These are phyloP conservation scores for Beaufortia kweichowensis DNA, from an alignment of 2,113 vertebrate species.

Conservation along the genomic window DNA sequence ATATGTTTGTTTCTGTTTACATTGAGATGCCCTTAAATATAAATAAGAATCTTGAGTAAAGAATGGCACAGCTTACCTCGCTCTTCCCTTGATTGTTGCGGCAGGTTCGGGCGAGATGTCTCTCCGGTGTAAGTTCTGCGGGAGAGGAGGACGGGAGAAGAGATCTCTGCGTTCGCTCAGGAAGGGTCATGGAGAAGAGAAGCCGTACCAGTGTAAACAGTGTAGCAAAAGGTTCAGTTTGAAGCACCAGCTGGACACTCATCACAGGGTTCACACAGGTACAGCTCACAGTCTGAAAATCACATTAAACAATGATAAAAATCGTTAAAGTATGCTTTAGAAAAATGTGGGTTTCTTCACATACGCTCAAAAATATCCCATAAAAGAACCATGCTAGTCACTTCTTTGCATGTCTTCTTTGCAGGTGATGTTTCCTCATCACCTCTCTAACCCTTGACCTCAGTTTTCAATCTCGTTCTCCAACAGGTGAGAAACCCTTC, in stretches of 20 bases:
- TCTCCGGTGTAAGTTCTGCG: slow-evolving; percentile 60
- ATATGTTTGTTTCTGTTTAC: too few species aligned
- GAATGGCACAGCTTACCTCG: slow-evolving; percentile 26
- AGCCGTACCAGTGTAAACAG: slow-evolving; percentile 74
- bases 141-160: slow-evolving; percentile 46
- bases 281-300: slow-evolving; percentile 12
- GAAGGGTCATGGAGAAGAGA: slow-evolving; percentile 65
- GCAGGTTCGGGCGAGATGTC: slow-evolving; percentile 57
- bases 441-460: background rate
- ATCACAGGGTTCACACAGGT: slow-evolving; percentile 85
- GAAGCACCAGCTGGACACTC: slow-evolving; percentile 86
- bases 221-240: slow-evolving; percentile 82
- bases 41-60: background rate
- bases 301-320: too few species aligned
- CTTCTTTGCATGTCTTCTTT: too few species aligned
- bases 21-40: too few species aligned
- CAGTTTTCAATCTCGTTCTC: background rate
- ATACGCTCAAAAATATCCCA: too few species aligned
- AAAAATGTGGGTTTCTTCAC: background rate
- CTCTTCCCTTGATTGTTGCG: slow-evolving; percentile 31
- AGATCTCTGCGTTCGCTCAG: slow-evolving; percentile 52
- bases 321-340: too few species aligned
- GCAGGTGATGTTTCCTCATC: too few species aligned
- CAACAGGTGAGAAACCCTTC: slow-evolving; percentile 95
- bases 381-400: too few species aligned